Evolutionary conservation across 1,140 invertebrate species (phyloP).

Genomic region (Scaptomyza graminum): DNA sequence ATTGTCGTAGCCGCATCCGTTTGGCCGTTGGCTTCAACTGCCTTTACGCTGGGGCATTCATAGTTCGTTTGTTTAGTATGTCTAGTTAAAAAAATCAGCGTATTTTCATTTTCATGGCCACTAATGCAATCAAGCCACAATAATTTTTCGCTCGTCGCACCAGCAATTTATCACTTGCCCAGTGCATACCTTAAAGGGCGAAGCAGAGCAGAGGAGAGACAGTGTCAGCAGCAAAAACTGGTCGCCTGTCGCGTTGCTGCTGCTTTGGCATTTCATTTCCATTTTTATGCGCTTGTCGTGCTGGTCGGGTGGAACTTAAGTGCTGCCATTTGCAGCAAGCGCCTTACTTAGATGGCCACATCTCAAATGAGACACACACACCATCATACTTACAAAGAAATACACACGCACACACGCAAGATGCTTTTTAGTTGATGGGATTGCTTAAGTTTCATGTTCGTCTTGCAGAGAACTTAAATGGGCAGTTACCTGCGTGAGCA

Average conservation of each 20-base stretch:
- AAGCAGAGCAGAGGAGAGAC: not conserved
- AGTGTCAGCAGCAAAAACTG: slow-evolving; percentile 15
- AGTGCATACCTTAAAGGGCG: slow-evolving; percentile 40
- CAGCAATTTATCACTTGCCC: slow-evolving; percentile 75
- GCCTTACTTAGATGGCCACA: slow-evolving; percentile 70
- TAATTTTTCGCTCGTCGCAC: slow-evolving; percentile 70
- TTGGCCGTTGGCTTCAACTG: not conserved
- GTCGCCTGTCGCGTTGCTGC: slow-evolving; percentile 33
- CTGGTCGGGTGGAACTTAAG: slow-evolving; percentile 59
- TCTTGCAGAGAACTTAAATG: slow-evolving; percentile 39
- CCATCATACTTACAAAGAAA: slow-evolving; percentile 18
- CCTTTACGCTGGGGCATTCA: slow-evolving; percentile 13
- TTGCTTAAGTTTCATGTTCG: slow-evolving; percentile 70
- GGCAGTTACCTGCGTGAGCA: slow-evolving; percentile 21
- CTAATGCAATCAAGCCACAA: slow-evolving; percentile 77
- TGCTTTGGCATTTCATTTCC: slow-evolving; percentile 77
- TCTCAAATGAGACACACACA: slow-evolving; percentile 67
- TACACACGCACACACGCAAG: slow-evolving; percentile 45
- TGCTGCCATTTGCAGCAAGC: slow-evolving; percentile 78
- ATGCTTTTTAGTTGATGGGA: slow-evolving; percentile 82
- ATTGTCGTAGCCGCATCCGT: slow-evolving; percentile 30
- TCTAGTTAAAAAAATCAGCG: slow-evolving; percentile 73
- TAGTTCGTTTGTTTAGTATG: slow-evolving; percentile 13
- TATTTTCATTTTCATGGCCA: slow-evolving; percentile 71
- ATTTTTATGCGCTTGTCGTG: slow-evolving; percentile 79